These are phyloP conservation scores for Platichthys flesus DNA, from an alignment of 2,113 vertebrate genomes.

Conservation along the genomic window DNA sequence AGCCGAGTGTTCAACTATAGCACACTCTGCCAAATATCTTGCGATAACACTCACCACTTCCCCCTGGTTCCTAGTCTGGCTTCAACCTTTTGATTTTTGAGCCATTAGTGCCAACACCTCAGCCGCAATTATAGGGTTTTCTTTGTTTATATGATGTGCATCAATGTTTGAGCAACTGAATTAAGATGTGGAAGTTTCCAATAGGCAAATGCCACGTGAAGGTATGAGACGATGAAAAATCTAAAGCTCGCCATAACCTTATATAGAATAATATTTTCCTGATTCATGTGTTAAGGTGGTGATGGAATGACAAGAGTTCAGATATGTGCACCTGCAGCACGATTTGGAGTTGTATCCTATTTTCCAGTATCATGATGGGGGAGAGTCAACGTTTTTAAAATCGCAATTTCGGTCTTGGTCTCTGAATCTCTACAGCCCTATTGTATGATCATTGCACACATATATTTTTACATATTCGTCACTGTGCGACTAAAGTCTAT, in stretches of 20 bases:
- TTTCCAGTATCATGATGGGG: too few species aligned
- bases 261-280: too few species aligned
- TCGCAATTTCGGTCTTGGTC: not conserved
- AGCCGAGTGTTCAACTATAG: slow-evolving; percentile 18
- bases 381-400: not conserved
- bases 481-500: too few species aligned
- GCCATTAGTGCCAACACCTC: slow-evolving; percentile 6
- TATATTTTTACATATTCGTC: not conserved
- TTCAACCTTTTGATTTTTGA: slow-evolving; percentile 33
- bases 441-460: not conserved
- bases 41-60: slow-evolving; percentile 13
- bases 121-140: slow-evolving; percentile 10
- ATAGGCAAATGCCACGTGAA: too few species aligned
- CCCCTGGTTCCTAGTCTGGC: slow-evolving; percentile 1
- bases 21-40: slow-evolving; percentile 31
- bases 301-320: not conserved
- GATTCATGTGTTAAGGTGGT: not conserved
- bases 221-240: too few species aligned
- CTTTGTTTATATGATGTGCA: slow-evolving; percentile 4
- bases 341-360: not conserved
- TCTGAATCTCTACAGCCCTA: not conserved
- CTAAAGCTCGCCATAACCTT: too few species aligned
- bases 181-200: not conserved
- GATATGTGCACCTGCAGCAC: not conserved
- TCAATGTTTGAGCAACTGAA: slow-evolving; percentile 8